These are phyloP conservation scores for Frieseomelitta varia DNA, from an alignment of 1,140 invertebrate species.

Conservation along the genomic window DNA sequence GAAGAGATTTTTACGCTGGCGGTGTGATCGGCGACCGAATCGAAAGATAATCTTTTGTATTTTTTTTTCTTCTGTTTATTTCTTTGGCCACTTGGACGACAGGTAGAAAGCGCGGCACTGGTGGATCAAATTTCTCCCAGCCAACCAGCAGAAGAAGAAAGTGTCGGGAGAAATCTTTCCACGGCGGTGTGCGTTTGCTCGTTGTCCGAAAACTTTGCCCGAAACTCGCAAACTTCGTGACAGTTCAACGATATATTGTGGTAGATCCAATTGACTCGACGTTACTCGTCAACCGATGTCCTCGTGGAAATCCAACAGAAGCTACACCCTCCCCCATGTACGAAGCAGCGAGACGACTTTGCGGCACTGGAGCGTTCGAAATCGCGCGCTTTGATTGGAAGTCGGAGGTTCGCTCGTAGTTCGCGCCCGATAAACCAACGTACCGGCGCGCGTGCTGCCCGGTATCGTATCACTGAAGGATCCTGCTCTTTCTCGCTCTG, in stretches of 20 bases:
- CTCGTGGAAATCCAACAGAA: not conserved
- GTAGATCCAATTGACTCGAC: not conserved
- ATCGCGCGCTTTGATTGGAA: slow-evolving; percentile 29
- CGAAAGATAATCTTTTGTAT: not conserved
- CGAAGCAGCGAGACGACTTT: not conserved
- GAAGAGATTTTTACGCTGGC: not conserved
- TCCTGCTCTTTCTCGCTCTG: slow-evolving; percentile 58
- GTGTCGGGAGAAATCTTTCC: slow-evolving; percentile 20
- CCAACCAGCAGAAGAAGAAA: not conserved
- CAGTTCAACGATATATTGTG: not conserved
- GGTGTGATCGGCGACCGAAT: not conserved
- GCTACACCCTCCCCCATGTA: not conserved
- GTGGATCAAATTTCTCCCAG: slow-evolving; percentile 23
- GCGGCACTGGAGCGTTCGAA: not conserved
- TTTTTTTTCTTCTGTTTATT: not conserved
- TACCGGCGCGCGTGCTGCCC: slow-evolving; percentile 60
- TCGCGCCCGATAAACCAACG: slow-evolving; percentile 57
- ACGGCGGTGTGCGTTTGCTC: not conserved
- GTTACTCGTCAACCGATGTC: not conserved
- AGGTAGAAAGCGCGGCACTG: slow-evolving; percentile 28
- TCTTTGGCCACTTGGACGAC: not conserved
- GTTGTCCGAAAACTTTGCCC: not conserved
- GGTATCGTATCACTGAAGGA: slow-evolving; percentile 63
- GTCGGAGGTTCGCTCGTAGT: slow-evolving; percentile 40
- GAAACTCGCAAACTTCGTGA: not conserved